phyloP scores from a whole-genome alignment of 30 jellyfish, hydroid and myxozoan genomes.

The Chironex yamaguchii region DNA sequence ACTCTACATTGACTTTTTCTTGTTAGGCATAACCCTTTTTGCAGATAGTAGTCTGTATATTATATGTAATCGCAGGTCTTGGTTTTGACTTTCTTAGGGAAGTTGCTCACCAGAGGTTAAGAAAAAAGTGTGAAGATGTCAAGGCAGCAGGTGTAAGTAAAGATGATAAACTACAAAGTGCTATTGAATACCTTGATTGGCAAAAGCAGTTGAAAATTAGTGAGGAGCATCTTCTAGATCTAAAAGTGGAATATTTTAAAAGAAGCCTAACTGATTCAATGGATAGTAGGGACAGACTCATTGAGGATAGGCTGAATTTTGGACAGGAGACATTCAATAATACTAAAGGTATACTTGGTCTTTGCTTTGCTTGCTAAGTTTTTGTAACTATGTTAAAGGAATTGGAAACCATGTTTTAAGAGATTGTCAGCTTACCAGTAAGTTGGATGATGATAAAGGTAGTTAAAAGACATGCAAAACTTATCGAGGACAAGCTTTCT shows the following conservation, averaged over 20 bases:
- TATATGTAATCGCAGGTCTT: background rate
- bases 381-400: too few relatives aligned
- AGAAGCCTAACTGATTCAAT: slow-evolving; percentile 9
- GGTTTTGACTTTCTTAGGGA: slow-evolving; percentile 44
- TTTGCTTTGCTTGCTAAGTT: too few relatives aligned
- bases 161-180: slow-evolving; percentile 22
- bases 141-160: background rate
- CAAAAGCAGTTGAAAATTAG: slow-evolving; percentile 56
- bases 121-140: slow-evolving; percentile 1
- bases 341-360: slow-evolving; percentile 69
- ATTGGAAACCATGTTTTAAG: too few relatives aligned
- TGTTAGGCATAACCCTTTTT: background rate
- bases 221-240: slow-evolving; percentile 56
- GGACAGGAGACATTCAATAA: slow-evolving; percentile 52
- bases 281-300: slow-evolving; percentile 68
- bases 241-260: slow-evolving; percentile 65
- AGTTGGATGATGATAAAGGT: too few relatives aligned
- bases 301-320: slow-evolving; percentile 79
- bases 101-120: slow-evolving; percentile 68
- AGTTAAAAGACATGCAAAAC: too few relatives aligned
- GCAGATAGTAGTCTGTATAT: too few relatives aligned
- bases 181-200: slow-evolving; percentile 58
- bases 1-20: background rate
- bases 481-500: too few relatives aligned
- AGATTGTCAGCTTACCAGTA: too few relatives aligned